These are phyloP conservation scores for Drosophila sp. DNA, from an alignment of 1,140 invertebrate species.

Conservation along the genomic window DNA sequence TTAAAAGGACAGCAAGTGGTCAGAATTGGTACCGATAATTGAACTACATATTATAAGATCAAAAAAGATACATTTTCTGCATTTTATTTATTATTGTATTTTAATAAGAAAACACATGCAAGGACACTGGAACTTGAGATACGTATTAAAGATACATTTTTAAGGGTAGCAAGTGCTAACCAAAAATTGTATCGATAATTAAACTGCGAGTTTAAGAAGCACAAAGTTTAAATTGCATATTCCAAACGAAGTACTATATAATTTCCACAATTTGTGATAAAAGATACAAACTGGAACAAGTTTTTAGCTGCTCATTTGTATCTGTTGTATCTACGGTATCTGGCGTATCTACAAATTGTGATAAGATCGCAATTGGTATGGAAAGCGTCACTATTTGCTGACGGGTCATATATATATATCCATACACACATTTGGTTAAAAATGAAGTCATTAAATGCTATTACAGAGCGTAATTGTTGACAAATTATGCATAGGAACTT, in stretches of 20 bases:
- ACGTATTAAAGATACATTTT: no score
- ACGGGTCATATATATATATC: neutral
- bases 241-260: neutral
- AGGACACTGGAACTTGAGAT: no score
- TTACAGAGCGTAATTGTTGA: slow-evolving; percentile 83
- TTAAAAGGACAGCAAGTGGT: no score
- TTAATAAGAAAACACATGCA: no score
- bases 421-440: slow-evolving; percentile 23
- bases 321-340: slow-evolving; percentile 15
- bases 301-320: slow-evolving; percentile 7
- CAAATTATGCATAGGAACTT: slow-evolving; percentile 58
- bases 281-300: neutral
- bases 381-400: slow-evolving; percentile 53
- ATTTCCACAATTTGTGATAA: slow-evolving; percentile 3
- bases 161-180: no score
- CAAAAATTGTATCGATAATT: no score
- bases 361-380: slow-evolving; percentile 44
- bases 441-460: slow-evolving; percentile 83
- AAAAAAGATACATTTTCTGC: no score
- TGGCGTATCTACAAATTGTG: slow-evolving; percentile 15
- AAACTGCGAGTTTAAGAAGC: neutral
- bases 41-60: no score
- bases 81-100: no score
- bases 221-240: neutral
- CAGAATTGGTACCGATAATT: no score